phyloP scores from a whole-genome alignment of 2,888 invertebrate genomes.

The Drosophila peninsularis region DNA sequence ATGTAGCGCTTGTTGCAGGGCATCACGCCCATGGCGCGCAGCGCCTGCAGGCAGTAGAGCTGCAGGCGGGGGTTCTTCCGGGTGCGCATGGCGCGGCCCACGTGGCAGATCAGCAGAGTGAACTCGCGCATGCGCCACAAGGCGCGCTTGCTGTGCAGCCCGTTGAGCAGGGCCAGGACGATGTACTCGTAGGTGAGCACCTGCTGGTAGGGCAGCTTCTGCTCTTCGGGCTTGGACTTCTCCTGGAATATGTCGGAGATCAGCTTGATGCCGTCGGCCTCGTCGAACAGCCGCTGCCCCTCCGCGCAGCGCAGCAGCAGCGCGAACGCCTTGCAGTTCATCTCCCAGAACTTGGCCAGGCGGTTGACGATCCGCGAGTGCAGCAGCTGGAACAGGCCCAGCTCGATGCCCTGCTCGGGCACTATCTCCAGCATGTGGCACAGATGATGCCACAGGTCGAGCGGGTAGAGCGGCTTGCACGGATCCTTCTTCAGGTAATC shows the following conservation, averaged over 20 bases:
- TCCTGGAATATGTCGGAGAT: conserved; percentile 67
- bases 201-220: conserved; percentile 18
- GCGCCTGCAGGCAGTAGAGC: conserved; percentile 75
- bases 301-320: conserved; percentile 78
- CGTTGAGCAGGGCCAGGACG: conserved; percentile 73
- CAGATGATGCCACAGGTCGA: conserved; percentile 76
- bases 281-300: conserved; percentile 75
- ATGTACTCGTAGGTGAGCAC: conserved; percentile 66
- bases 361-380: conserved; percentile 58
- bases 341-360: conserved; percentile 62
- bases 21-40: conserved; percentile 80
- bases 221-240: not conserved
- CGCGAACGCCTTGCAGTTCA: conserved; percentile 81
- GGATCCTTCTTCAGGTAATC: conserved; percentile 61
- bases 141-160: conserved; percentile 70
- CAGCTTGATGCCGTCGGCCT: conserved; percentile 69
- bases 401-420: conserved; percentile 73
- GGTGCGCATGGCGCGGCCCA: conserved; percentile 62
- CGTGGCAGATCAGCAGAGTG: conserved; percentile 66
- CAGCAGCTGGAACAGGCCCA: conserved; percentile 80
- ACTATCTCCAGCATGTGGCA: conserved; percentile 73
- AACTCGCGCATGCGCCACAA: conserved; percentile 82
- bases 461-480: conserved; percentile 57
- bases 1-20: conserved; percentile 81
- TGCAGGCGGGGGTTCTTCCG: conserved; percentile 68